Percentiles rank a stretch among this genome's conserved stretches.
Conservation (phyloP, 2,797 vertebrate genomes). For the Onychomys torridus region DNA sequence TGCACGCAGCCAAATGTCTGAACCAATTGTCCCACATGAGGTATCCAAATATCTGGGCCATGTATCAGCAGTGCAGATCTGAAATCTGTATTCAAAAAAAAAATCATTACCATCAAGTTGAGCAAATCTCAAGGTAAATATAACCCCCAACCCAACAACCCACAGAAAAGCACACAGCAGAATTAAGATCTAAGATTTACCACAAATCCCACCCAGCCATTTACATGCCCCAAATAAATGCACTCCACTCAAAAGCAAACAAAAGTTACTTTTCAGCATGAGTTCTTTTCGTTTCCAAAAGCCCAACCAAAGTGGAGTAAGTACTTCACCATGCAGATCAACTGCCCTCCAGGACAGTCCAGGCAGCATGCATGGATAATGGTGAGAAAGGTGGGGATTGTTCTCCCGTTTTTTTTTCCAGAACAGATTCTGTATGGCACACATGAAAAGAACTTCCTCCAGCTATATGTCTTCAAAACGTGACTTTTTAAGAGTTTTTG, state of each 20-base stretch:
- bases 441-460: constrained; percentile 77
- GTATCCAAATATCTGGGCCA: constrained; percentile 2
- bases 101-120: constrained; percentile 66
- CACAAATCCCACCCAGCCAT: constrained; percentile 82
- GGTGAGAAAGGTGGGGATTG: constrained; percentile 67
- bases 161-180: constrained; percentile 59
- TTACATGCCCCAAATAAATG: constrained; percentile 77
- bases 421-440: constrained; percentile 81
- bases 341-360: constrained; percentile 66
- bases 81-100: constrained; percentile 50
- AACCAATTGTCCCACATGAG: not conserved
- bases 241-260: constrained; percentile 83
- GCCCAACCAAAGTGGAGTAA: constrained; percentile 71
- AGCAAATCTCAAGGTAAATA: constrained; percentile 76
- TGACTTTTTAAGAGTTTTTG: constrained; percentile 77
- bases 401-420: constrained; percentile 84
- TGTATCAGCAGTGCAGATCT: constrained; percentile 1
- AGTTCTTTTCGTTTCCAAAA: constrained; percentile 78
- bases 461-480: constrained; percentile 80
- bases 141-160: constrained; percentile 60
- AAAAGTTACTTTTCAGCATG: constrained; percentile 84
- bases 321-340: constrained; percentile 73
- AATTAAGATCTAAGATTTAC: constrained; percentile 78
- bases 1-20: not conserved
- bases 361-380: constrained; percentile 52